Evolutionary conservation across 2,797 vertebrate genomes (phyloP).

Genomic region (Mormyrus hasselquistii): DNA sequence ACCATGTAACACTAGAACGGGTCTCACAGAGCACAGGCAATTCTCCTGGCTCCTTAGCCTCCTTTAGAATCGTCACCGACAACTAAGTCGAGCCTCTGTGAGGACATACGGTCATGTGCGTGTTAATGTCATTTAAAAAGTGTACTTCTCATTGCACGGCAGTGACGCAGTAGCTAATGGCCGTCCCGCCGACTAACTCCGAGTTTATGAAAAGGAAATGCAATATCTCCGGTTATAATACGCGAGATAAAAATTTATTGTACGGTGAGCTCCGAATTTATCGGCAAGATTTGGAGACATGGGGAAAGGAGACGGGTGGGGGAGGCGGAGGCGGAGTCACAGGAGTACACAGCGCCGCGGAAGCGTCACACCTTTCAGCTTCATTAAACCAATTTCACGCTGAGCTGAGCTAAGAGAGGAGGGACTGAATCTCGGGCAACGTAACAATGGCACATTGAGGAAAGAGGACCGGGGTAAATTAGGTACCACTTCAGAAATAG

Average conservation of each 20-base stretch:
- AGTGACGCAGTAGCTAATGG: background rate
- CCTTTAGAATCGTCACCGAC: background rate
- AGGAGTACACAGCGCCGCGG: conserved; percentile 95
- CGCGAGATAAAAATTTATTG: conserved; percentile 94
- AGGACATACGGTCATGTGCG: background rate
- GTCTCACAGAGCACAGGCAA: conserved; percentile 57
- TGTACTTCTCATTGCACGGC: background rate
- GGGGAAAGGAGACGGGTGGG: conserved; percentile 45
- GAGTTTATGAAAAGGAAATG: conserved; percentile 67
- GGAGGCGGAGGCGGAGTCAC: too few relatives aligned
- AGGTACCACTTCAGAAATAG: conserved; percentile 98
- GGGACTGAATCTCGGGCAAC: conserved; percentile 82
- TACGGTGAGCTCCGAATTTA: conserved; percentile 90
- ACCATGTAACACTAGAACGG: conserved; percentile 60
- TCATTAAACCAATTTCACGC: conserved; percentile 99
- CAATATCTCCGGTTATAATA: conserved; percentile 94
- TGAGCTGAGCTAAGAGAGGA: conserved; percentile 98
- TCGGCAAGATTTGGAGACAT: conserved; percentile 83
- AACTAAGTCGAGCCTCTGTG: background rate
- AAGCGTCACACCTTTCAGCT: conserved; percentile 99
- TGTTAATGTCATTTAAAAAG: background rate
- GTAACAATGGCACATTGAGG: conserved; percentile 98
- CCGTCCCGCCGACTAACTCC: conserved; percentile 56
- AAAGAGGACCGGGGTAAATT: conserved; percentile 91
- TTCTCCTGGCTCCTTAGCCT: background rate